A percentile compares a stretch with the other conserved stretches of the same genome.
These are phyloP conservation scores for Drosophila ercepeae DNA, from an alignment of 1,140 invertebrate genomes.

Conservation along the genomic window DNA sequence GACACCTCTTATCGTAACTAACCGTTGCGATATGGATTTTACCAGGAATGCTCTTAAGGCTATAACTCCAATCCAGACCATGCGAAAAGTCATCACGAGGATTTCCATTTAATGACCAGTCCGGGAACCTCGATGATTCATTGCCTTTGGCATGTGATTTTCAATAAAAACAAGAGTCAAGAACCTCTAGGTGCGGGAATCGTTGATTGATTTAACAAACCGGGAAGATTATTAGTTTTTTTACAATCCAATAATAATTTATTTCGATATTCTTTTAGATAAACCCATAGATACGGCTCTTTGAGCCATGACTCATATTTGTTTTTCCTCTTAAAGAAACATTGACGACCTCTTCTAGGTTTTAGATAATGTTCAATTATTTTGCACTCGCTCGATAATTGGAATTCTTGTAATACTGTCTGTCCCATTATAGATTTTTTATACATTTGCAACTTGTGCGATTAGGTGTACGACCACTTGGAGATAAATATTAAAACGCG, in stretches of 20 bases:
- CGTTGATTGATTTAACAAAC: too few species aligned
- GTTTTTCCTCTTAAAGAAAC: background rate
- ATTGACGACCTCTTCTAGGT: background rate
- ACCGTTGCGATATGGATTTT: constrained; percentile 9
- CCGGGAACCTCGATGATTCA: constrained; percentile 14
- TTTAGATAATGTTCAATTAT: constrained; percentile 4
- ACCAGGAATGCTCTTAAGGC: constrained; percentile 22
- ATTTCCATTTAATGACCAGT: background rate
- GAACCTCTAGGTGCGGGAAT: too few species aligned
- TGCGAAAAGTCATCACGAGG: constrained; percentile 11
- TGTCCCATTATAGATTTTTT: too few species aligned
- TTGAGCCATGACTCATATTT: background rate
- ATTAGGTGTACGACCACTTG: constrained; percentile 28
- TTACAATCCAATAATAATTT: too few species aligned
- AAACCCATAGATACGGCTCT: background rate
- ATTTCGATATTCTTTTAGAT: too few species aligned
- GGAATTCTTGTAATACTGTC: background rate
- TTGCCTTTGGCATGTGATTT: constrained; percentile 21
- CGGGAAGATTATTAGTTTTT: too few species aligned
- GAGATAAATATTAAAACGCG: constrained; percentile 24
- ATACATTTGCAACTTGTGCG: background rate
- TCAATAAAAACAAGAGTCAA: constrained; percentile 1
- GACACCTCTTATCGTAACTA: background rate
- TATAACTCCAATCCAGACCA: constrained; percentile 4
- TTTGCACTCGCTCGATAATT: constrained; percentile 3